A percentile compares a stretch with the other conserved stretches of the same genome.
These are phyloP conservation scores for Temnothorax nylanderi DNA, from an alignment of 1,140 invertebrate species.

Conservation along the genomic window DNA sequence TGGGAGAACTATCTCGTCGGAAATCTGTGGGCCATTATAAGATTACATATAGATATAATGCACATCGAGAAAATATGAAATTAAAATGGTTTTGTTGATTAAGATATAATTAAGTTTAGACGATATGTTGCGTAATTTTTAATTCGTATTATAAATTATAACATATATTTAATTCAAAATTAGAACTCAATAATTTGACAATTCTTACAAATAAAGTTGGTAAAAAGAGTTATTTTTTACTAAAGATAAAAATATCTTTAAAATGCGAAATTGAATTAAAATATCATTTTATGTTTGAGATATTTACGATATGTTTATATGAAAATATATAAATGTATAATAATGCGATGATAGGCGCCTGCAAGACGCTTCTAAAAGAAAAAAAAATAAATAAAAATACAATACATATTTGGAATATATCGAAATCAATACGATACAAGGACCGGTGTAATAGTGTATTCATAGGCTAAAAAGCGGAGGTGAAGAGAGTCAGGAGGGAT, in stretches of 20 bases:
- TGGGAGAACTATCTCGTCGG: conserved; percentile 51
- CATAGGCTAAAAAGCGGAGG: conserved; percentile 10
- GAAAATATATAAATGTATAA: conserved; percentile 24
- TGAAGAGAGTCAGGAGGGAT: conserved; percentile 57
- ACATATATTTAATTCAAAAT: conserved; percentile 8
- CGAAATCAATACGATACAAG: conserved; percentile 28
- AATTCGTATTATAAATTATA: conserved; percentile 13
- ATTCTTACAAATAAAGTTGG: background rate
- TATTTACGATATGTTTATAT: conserved; percentile 40
- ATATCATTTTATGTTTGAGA: conserved; percentile 19
- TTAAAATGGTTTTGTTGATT: conserved; percentile 19
- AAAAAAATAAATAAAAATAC: too few relatives aligned
- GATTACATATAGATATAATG: conserved; percentile 1
- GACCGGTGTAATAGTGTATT: conserved; percentile 35
- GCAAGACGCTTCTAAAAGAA: background rate
- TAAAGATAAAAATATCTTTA: background rate
- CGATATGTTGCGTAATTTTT: conserved; percentile 34
- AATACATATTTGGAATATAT: conserved; percentile 20
- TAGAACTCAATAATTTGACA: conserved; percentile 3
- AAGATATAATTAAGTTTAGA: conserved; percentile 36
- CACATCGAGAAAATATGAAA: conserved; percentile 25
- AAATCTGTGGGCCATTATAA: conserved; percentile 36
- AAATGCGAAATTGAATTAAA: background rate
- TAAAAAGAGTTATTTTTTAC: background rate
- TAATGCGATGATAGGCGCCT: background rate